Evolutionary conservation across 1,140 invertebrate species (phyloP), one percentile per base, ranked within the genome.

Genomic region (Drosophila sturtevanti): DNA sequence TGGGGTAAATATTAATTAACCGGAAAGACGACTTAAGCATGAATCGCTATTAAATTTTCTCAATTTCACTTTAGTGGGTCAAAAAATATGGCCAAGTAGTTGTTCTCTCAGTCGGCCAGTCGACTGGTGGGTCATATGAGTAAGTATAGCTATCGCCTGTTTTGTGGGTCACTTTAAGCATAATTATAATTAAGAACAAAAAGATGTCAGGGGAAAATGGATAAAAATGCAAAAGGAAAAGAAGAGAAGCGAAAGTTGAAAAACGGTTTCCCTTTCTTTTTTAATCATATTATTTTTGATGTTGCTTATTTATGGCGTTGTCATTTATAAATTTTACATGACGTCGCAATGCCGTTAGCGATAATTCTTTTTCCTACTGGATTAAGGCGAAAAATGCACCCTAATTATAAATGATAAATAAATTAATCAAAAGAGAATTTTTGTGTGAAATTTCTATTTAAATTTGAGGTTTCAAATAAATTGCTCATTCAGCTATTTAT

Each of bases 1-100:
- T 35, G 60, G 41, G 68, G 31, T 72, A 82, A 87, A 82, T 82
- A 77, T 77, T 79, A 86, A 89, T 89, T 89, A 78, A 73, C 27
- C 67, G 64, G 74, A 61, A 52, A 60, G 9, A 12, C 34, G 24
- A 27, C 41, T 48, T 48, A 48, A 48, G 41, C 21, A 14, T 18
- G 31, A 14, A 16, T 38, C 37, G 41, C 44, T 56, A 75, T 75
- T 67, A 67, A 67, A 62, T 63, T 35, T 27, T 27, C 24, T 21
- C 58, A 34, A 44, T 62, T 31, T n/a, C 59, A 21, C 24, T 77
- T 78, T 66, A 73, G 73, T 87, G 75, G 79, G 82, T 82, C 75
- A 89, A 70, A 82, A 56, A 18, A 31, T 56, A 34, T 16, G 16
- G 54, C 31, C 54, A 34, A 11, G 54, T 35, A 9, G 27, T 14